These are phyloP conservation scores for Trinorchestia longiramus DNA, from an alignment of 1,140 invertebrate genomes.

Conservation along the genomic window DNA sequence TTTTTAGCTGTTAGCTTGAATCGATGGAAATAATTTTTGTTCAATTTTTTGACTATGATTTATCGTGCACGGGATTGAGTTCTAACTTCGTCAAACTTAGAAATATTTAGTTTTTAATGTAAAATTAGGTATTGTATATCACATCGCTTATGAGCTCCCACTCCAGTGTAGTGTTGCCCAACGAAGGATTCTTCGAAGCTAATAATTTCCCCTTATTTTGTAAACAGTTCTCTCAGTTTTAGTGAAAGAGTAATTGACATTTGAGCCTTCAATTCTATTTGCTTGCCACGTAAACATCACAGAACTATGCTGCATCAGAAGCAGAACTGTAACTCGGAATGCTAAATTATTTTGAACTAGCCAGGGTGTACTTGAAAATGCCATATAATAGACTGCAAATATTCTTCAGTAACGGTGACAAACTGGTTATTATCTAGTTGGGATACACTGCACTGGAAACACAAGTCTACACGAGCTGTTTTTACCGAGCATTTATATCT, in stretches of 20 bases:
- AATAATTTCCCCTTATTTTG: neutral
- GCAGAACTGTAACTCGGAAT: no score
- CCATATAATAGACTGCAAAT: neutral
- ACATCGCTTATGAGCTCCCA: neutral
- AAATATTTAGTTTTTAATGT: neutral
- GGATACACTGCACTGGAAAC: neutral
- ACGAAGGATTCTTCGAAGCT: neutral
- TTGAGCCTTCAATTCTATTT: neutral
- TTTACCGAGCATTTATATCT: neutral
- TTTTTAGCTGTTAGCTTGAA: neutral
- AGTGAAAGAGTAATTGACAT: neutral
- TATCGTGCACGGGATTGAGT: neutral
- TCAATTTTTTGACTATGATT: neutral
- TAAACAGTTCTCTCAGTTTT: neutral
- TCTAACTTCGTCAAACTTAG: neutral
- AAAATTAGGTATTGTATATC: neutral
- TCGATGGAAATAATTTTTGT: neutral
- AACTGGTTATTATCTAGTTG: neutral
- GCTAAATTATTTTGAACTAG: neutral
- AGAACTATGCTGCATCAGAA: no score
- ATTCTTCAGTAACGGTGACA: neutral
- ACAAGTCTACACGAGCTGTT: neutral
- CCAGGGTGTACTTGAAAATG: neutral
- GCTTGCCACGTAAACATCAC: no score
- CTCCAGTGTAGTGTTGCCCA: neutral